Evolutionary conservation across 2,113 vertebrate genomes (phyloP), one percentile per base, ranked within the genome.

Genomic region (Eolophus roseicapilla): DNA sequence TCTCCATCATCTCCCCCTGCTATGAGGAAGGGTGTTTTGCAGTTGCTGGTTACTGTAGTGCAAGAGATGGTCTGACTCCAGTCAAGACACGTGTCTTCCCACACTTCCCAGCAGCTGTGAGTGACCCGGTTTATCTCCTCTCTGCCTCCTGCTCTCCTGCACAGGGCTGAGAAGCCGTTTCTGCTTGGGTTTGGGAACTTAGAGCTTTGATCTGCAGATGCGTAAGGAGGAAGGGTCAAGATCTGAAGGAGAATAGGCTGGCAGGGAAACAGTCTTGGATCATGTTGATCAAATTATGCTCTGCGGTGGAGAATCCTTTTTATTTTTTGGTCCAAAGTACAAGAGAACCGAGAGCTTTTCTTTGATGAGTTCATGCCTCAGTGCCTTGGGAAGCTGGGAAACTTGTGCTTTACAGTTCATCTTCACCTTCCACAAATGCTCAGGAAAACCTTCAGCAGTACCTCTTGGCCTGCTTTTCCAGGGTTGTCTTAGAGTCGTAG

Each of bases 191-290:
- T 77, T 8, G 80, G 75, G 68, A 59, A 29, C 10, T 50, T 4
- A 24, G 79, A 15, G 92, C 94, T 96, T 96, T 96, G 94, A 97
- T 94, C 31, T 92, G 90, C 95, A 87, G 82, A 82, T 90, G 90
- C 37, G 4, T 41, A 12, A 81, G 92, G 75, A 92, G 91, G 82
- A 86, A 93, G 85, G 88, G 71, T 90, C 85, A 82, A 92, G 71
- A 27, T 88, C 59, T 95, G 82, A 70, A 37, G 76, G 46, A 24
- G 90, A 27, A 28, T 5, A 59, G 90, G 19, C 84, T 71, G 89
- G 87, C 75, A 77, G 75, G 46, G 92, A 83, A 91, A 28, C 53
- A 33, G 88, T 73, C 79, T 62, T 94, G 93, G 90, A 93, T 92
- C 94, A 53, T 4, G 27, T 33, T 53, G 91, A 78, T 88, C 63